Conservation (phyloP, 1,140 invertebrate genomes). For the Drosophila willistoni region DNA sequence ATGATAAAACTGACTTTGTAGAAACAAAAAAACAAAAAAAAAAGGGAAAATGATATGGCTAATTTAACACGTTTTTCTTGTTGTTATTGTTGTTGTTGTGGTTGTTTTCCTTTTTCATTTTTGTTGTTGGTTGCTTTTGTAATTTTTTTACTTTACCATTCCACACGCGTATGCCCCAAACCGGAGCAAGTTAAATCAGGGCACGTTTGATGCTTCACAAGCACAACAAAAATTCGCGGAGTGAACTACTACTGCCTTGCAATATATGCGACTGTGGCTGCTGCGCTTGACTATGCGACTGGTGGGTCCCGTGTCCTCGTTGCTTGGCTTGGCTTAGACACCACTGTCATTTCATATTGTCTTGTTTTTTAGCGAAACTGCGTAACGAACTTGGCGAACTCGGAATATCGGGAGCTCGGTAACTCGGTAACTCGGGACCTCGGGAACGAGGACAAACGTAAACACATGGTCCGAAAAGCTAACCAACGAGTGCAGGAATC, state of each 20-base stretch:
- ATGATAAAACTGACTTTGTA: slow-evolving; percentile 4
- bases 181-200: slow-evolving; percentile 22
- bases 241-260: slow-evolving; percentile 7
- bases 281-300: slow-evolving; percentile 21
- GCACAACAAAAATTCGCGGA: slow-evolving; percentile 1
- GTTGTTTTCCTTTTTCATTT: background rate
- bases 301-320: slow-evolving; percentile 7
- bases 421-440: background rate
- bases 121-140: background rate
- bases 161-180: slow-evolving; percentile 20
- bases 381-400: slow-evolving; percentile 10
- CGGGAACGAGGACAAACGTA: slow-evolving; percentile 4
- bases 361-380: slow-evolving; percentile 1
- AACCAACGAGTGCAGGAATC: slow-evolving; percentile 1
- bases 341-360: slow-evolving; percentile 6
- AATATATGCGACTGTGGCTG: slow-evolving; percentile 24
- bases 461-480: slow-evolving; percentile 6
- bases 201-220: slow-evolving; percentile 18
- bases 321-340: slow-evolving; percentile 2
- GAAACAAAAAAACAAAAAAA: background rate
- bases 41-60: background rate
- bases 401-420: background rate
- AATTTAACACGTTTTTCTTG: slow-evolving; percentile 5
- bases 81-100: slow-evolving; percentile 1
- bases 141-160: slow-evolving; percentile 15